phyloP scores from a whole-genome alignment of 2,888 invertebrate genomes.

The Nezara viridula region DNA sequence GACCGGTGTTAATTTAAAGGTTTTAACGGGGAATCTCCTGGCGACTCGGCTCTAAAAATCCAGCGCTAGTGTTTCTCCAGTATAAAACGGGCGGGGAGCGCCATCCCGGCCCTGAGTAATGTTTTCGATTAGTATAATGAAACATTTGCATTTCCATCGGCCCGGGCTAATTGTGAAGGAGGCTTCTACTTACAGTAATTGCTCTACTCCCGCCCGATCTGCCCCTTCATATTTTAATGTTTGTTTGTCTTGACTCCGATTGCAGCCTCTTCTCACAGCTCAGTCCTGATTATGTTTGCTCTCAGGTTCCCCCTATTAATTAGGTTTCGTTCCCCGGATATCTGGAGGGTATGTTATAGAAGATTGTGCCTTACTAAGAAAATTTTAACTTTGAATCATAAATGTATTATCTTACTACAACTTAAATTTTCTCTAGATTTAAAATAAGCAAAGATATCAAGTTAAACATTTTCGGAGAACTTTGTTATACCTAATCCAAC shows the following conservation, averaged over 20 bases:
- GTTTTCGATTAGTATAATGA: slow-evolving; percentile 58
- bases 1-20: slow-evolving; percentile 51
- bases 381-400: not conserved
- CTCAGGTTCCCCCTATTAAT: slow-evolving; percentile 28
- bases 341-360: not conserved
- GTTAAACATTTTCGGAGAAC: too few relatives aligned
- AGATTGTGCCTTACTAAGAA: not conserved
- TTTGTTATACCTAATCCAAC: too few relatives aligned
- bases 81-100: slow-evolving; percentile 20
- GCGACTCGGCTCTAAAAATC: slow-evolving; percentile 20
- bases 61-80: slow-evolving; percentile 39
- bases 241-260: slow-evolving; percentile 36
- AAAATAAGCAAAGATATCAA: too few relatives aligned
- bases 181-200: slow-evolving; percentile 50
- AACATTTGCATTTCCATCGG: slow-evolving; percentile 43
- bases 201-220: slow-evolving; percentile 6
- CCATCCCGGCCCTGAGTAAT: slow-evolving; percentile 46
- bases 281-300: slow-evolving; percentile 22
- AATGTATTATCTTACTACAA: not conserved
- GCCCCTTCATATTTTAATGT: slow-evolving; percentile 42
- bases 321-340: not conserved
- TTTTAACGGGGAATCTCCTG: slow-evolving; percentile 37
- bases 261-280: slow-evolving; percentile 34
- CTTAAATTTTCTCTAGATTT: not conserved
- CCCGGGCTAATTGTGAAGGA: slow-evolving; percentile 32